Evolutionary conservation across 2,113 vertebrate genomes (phyloP), one percentile per base, ranked within the genome.

Genomic region (Acanthochromis polyacanthus): DNA sequence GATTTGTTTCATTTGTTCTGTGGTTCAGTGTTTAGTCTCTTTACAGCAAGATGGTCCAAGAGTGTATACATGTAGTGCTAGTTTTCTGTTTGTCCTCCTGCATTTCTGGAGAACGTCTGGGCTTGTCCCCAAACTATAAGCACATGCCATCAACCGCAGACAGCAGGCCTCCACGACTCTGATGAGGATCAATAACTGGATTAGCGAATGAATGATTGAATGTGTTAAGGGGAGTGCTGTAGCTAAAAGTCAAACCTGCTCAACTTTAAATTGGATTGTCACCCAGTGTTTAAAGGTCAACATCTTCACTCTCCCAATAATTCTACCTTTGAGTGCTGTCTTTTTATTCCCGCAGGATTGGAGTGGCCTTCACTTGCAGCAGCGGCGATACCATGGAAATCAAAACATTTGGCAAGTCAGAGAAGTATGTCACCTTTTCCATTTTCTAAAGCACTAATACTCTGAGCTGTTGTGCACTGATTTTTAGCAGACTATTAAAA

Each of bases 371-470:
- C 92, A 92, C 91, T 66, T 94, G 96, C 84, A 94, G 79, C 90
- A 95, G 51, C 57, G 96, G 95, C 66, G 95, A 98, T 78, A 95
- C 40, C 23, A 96, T 98, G 96, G 97, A 97, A 92, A 94, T 99
- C 89, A 97, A 97, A 94, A 96, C 94, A 46, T 96, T 96, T 72
- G 97, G 97, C 86, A 98, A 95, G 91, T 84, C 92, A 74, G 97
- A 99, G 91, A 97, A 95, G 98, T 99, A 95, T 58, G 86, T 85
- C 15, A 28, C 10, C 11, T 10, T 53, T 9, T 67, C 0, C 4
- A 36, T 67, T 19, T 66, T 5, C 25, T 48, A 14, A 58, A 65
- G 70, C 5, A 45, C 25, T 75, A 69, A 68, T 30, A 12, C 4
- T 20, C 11, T 28, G 28, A 56, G 12, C 11, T 40, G 5, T 68